Percentiles rank a stretch among this genome's conserved stretches.
Evolutionary conservation across 30 jellyfish, hydroid and myxozoan species (phyloP).

Genomic region (Catostylus mosaicus): DNA sequence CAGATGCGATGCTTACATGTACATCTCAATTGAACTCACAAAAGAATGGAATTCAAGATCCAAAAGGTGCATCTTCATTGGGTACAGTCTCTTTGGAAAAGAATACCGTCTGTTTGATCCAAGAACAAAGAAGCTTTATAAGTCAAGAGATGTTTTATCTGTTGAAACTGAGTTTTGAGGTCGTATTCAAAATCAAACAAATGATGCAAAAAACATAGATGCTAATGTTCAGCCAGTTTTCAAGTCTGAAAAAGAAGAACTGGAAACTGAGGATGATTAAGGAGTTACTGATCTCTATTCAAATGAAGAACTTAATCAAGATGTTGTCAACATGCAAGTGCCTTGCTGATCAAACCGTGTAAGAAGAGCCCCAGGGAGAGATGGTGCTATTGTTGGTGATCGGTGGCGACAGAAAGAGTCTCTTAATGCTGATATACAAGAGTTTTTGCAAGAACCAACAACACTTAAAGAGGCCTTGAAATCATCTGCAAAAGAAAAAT

Average conservation of each 20-base stretch:
- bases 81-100: conserved; percentile 1
- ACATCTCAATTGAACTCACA: conserved; percentile 13
- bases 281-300: not conserved
- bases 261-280: not conserved
- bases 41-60: conserved; percentile 48
- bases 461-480: conserved; percentile 27
- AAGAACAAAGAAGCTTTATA: not conserved
- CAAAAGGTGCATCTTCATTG: not conserved
- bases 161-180: not conserved
- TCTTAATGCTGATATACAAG: not conserved
- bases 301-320: not conserved
- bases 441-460: conserved; percentile 11
- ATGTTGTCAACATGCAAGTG: conserved; percentile 2
- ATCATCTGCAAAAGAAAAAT: not conserved
- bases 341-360: conserved; percentile 2
- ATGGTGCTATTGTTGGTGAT: conserved; percentile 5
- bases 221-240: not conserved
- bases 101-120: too few species aligned
- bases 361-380: conserved; percentile 22
- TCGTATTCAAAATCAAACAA: not conserved
- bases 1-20: conserved; percentile 41
- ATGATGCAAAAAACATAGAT: not conserved
- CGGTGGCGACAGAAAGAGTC: not conserved
- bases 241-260: not conserved
- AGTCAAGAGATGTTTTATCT: not conserved